A percentile compares a stretch with the other conserved stretches of the same genome.
Conservation (phyloP, 2,888 invertebrate genomes). For the Limnephilus rhombicus region DNA sequence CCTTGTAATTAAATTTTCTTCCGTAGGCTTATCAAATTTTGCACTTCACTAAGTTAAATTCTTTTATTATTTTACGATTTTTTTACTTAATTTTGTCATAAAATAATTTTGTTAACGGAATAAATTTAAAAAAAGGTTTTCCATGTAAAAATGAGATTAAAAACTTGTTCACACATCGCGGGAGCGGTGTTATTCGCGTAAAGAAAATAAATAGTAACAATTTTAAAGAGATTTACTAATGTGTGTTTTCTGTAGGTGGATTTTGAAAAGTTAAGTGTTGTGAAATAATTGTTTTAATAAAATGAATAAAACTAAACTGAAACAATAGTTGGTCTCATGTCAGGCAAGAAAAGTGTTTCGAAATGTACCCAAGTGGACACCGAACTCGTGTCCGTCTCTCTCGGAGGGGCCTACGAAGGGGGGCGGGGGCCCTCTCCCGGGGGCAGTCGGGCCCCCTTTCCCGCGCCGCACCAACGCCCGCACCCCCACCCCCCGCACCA, state of each 20-base stretch:
- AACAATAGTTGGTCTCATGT: conserved; percentile 70
- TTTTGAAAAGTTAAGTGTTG: conserved; percentile 20
- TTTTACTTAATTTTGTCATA: neutral
- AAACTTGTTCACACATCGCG: neutral
- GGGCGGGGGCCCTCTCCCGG: conserved; percentile 41
- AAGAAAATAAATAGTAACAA: neutral
- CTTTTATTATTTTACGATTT: neutral
- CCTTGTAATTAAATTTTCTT: conserved; percentile 18
- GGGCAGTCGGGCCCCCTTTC: conserved; percentile 30
- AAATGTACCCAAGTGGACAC: conserved; percentile 66
- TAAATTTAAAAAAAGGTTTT: neutral
- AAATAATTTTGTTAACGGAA: neutral
- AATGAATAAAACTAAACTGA: conserved; percentile 35
- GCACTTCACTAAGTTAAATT: neutral
- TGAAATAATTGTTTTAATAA: conserved; percentile 9
- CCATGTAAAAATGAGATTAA: neutral
- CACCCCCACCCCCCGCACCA: conserved; percentile 34
- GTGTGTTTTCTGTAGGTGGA: neutral
- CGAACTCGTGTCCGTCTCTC: conserved; percentile 62
- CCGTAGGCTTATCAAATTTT: neutral
- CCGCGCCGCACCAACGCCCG: conserved; percentile 22
- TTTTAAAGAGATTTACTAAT: neutral
- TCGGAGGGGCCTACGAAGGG: conserved; percentile 24
- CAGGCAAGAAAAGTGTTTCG: conserved; percentile 66
- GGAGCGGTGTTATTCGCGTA: too few species aligned